Base-by-base conservation (phyloP, 2,113 vertebrate genomes). In the Eudyptes chrysolophus region DNA sequence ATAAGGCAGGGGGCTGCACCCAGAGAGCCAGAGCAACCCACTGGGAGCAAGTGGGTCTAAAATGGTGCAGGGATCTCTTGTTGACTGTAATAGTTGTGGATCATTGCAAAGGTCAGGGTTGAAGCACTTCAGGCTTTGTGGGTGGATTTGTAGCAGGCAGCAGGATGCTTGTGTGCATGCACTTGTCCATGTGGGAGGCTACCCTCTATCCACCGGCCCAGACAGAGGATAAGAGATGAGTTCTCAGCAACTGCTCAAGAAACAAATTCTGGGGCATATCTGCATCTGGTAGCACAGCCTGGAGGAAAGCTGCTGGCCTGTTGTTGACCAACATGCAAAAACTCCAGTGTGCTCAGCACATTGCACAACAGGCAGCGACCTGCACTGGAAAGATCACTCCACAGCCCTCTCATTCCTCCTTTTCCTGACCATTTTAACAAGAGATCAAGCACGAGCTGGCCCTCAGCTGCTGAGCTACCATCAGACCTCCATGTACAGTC, bases 401-500 rank as follows among this genome's bases (percentile, higher is more conserved):
- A 20, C 10, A 51, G 18, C 22, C 34, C 16, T 25, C 20, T 52
- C 27, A 32, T 49, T 89, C 60, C 13, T 69, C 44, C 40, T 84
- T 79, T 78, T 82, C 29, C 29, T 77, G 78, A 92, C 7, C 27
- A 13, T 76, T 96, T 93, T 65, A 69, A 36, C 30, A 74, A 57
- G 78, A 80, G 11, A n/a, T 38, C 5, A 51, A 90, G 30, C 21
- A 60, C 42, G n/a, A 65, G 24, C 26, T 84, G 42, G 16, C 11
- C 42, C 42, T 60, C 58, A n/a, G 16, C 57, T 57, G 26, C 48
- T 52, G 34, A 66, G 30, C 62, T 66, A 21, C 71, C 26, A 14
- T 68, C 1, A 0, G 15, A 34, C 19, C 9, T 84, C 34, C 55
- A 52, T 2, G 12, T 42, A 11, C 0, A 4, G 48, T 70, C 26